These are phyloP conservation scores for Metellina segmentata DNA, from an alignment of 2,888 invertebrate genomes.

Conservation along the genomic window DNA sequence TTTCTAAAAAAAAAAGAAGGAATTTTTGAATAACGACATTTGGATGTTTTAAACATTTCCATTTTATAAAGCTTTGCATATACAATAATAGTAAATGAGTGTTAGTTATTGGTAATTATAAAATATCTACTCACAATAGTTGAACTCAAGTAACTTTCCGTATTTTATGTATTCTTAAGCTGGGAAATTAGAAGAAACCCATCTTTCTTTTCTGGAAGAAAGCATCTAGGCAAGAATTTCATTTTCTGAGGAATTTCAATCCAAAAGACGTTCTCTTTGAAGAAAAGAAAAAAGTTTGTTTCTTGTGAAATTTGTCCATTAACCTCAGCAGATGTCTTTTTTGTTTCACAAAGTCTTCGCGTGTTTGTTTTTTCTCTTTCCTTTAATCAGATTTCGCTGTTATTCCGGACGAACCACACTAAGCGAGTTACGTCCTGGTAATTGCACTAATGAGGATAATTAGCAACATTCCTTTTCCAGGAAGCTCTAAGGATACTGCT, in stretches of 20 bases:
- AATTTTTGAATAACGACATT: no score
- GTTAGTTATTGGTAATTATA: no score
- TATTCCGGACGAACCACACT: constrained; percentile 38
- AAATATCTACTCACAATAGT: no score
- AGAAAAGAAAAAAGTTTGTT: constrained; percentile 24
- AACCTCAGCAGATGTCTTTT: constrained; percentile 37
- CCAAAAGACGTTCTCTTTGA: constrained; percentile 25
- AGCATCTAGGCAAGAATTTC: neutral
- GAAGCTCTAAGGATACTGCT: constrained; percentile 10
- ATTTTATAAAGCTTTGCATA: no score
- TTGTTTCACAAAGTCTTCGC: neutral
- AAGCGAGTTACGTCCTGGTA: constrained; percentile 43
- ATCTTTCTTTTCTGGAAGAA: neutral
- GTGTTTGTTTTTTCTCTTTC: constrained; percentile 32
- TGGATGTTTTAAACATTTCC: no score
- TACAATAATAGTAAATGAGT: no score
- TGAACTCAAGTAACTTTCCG: no score
- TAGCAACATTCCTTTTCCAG: constrained; percentile 47
- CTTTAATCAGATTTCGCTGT: constrained; percentile 56
- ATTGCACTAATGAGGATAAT: constrained; percentile 66
- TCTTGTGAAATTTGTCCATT: constrained; percentile 47
- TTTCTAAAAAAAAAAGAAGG: no score
- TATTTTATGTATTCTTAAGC: no score
- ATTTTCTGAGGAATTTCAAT: neutral
- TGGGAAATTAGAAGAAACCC: neutral